Evolutionary conservation across 2,888 invertebrate genomes (phyloP).

Genomic region (Amiota mariae): DNA sequence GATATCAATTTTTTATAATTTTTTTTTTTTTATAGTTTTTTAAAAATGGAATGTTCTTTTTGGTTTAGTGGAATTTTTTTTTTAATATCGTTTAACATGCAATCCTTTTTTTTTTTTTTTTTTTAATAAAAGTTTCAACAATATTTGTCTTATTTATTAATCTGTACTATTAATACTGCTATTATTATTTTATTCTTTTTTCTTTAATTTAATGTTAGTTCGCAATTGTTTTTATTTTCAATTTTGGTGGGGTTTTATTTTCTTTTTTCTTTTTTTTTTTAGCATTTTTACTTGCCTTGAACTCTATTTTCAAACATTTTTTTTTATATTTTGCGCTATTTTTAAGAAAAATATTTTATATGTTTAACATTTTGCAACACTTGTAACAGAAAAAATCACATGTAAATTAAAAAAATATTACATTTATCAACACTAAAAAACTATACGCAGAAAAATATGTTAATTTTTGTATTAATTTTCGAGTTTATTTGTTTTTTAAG

Average conservation of each 20-base stretch:
- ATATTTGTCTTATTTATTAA: neutral
- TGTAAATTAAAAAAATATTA: neutral
- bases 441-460: slow-evolving; percentile 58
- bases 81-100: slow-evolving; percentile 1
- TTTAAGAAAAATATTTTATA: too few species aligned
- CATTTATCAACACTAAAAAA: slow-evolving; percentile 48
- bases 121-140: neutral
- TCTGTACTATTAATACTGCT: too few species aligned
- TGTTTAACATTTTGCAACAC: slow-evolving; percentile 15
- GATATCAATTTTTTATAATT: neutral
- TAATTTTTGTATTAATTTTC: too few species aligned
- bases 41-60: too few species aligned
- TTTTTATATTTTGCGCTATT: too few species aligned
- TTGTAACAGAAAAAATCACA: slow-evolving; percentile 4
- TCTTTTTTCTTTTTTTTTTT: slow-evolving; percentile 29
- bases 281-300: neutral
- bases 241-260: slow-evolving; percentile 61
- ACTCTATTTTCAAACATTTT: too few species aligned
- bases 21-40: too few species aligned
- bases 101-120: neutral
- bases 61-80: too few species aligned
- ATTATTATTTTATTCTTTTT: neutral
- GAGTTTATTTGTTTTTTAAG: too few species aligned
- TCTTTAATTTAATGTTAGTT: neutral
- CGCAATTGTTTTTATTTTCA: slow-evolving; percentile 36